Percentiles rank a stretch among this genome's conserved stretches.
Evolutionary conservation across 2,888 invertebrate genomes (phyloP).

Genomic region (Oscheius sp.): DNA sequence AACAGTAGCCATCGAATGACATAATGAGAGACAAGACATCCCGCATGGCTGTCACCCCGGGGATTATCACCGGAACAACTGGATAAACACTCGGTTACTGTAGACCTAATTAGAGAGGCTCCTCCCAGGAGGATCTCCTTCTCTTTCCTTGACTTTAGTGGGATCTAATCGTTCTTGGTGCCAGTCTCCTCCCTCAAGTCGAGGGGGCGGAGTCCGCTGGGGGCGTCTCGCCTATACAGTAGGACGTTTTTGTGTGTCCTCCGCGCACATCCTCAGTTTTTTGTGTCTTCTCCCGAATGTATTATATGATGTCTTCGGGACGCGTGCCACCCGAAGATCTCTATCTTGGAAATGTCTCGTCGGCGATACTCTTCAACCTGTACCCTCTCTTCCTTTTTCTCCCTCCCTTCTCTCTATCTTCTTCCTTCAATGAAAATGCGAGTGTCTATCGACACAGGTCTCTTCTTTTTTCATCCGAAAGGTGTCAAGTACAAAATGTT

Average conservation of each 20-base stretch:
- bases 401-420: neutral
- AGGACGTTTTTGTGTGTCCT: slow-evolving; percentile 3
- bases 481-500: no score
- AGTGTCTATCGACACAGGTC: no score
- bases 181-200: slow-evolving; percentile 5
- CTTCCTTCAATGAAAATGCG: neutral
- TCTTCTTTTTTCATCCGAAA: no score
- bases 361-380: no score
- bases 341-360: slow-evolving; percentile 1
- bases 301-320: neutral
- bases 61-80: slow-evolving; percentile 20
- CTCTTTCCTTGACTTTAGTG: no score
- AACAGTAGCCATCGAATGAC: no score
- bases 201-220: slow-evolving; percentile 3
- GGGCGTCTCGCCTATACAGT: slow-evolving; percentile 18
- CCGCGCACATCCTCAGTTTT: slow-evolving; percentile 12
- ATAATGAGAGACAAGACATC: neutral
- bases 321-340: slow-evolving; percentile 15
- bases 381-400: neutral
- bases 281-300: neutral
- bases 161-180: no score
- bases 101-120: neutral
- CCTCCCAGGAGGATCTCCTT: neutral
- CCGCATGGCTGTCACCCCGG: slow-evolving; percentile 20
- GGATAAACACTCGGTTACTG: slow-evolving; percentile 6